phyloP scores from a whole-genome alignment of 2,888 invertebrate genomes.

The Orthosia gothica region DNA sequence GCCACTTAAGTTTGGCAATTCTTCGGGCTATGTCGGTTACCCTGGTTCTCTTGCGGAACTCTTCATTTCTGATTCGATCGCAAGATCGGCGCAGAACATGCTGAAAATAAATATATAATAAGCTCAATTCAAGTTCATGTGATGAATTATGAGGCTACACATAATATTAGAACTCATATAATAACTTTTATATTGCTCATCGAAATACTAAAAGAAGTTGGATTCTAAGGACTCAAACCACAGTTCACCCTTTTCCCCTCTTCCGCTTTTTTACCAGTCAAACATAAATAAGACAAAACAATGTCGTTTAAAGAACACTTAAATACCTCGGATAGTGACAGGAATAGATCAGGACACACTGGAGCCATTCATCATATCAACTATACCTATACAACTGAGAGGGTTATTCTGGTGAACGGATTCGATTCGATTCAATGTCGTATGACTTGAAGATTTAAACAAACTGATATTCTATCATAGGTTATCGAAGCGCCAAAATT shows the following conservation, averaged over 20 bases:
- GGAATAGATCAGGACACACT: conserved; percentile 75
- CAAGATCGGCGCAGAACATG: no score
- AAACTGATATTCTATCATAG: background rate
- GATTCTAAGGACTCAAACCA: background rate
- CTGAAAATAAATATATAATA: no score
- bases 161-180: background rate
- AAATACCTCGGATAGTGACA: conserved; percentile 58
- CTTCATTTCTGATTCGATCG: no score
- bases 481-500: no score
- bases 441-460: background rate
- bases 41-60: no score
- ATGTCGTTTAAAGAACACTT: conserved; percentile 66
- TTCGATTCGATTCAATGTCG: conserved; percentile 11
- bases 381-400: conserved; percentile 63
- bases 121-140: background rate
- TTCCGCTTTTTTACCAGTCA: conserved; percentile 36
- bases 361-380: conserved; percentile 78
- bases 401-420: conserved; percentile 72
- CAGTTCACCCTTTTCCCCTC: conserved; percentile 19
- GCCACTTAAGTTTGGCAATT: no score
- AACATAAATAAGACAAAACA: conserved; percentile 59
- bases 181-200: no score
- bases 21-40: no score
- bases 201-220: background rate
- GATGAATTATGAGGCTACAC: background rate